Evolutionary conservation across 2,797 vertebrate genomes (phyloP).

Genomic region (Tympanoctomys barrerae): DNA sequence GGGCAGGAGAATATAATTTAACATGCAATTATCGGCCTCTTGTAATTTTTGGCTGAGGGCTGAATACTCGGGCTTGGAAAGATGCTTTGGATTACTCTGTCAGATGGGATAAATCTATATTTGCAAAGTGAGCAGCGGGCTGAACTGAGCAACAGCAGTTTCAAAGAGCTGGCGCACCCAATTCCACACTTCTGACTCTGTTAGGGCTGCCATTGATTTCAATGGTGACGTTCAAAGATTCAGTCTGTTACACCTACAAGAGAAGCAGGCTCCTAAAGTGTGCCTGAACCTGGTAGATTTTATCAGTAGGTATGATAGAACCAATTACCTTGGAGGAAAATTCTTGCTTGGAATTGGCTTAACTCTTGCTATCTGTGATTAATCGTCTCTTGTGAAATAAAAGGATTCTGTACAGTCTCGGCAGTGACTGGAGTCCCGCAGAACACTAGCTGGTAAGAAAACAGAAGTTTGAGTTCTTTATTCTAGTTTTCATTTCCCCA

Average conservation of each 20-base stretch:
- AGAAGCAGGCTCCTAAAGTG: conserved; percentile 60
- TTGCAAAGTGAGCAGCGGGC: conserved; percentile 74
- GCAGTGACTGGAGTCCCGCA: background rate
- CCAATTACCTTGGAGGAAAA: conserved; percentile 26
- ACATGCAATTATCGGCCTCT: conserved; percentile 16
- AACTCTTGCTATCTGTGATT: conserved; percentile 64
- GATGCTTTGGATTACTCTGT: conserved; percentile 71
- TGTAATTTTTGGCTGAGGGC: conserved; percentile 65
- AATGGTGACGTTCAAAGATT: conserved; percentile 77
- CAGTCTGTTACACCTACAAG: conserved; percentile 72
- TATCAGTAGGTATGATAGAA: conserved; percentile 59
- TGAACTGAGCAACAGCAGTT: conserved; percentile 62
- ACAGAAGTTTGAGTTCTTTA: conserved; percentile 36
- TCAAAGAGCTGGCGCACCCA: conserved; percentile 39
- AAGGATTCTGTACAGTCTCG: background rate
- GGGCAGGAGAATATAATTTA: conserved; percentile 56
- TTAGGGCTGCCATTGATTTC: conserved; percentile 75
- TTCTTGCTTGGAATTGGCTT: conserved; percentile 59
- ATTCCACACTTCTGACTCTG: conserved; percentile 65
- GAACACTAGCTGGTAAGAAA: background rate
- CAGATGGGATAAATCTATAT: conserved; percentile 76
- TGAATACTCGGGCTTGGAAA: conserved; percentile 32
- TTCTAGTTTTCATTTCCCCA: conserved; percentile 12
- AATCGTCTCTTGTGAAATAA: conserved; percentile 17
- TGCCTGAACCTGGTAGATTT: conserved; percentile 49